Evolutionary conservation across 2,797 vertebrate species (phyloP), one percentile per base, ranked within the genome.

Genomic region (Leptodactylus fallax): DNA sequence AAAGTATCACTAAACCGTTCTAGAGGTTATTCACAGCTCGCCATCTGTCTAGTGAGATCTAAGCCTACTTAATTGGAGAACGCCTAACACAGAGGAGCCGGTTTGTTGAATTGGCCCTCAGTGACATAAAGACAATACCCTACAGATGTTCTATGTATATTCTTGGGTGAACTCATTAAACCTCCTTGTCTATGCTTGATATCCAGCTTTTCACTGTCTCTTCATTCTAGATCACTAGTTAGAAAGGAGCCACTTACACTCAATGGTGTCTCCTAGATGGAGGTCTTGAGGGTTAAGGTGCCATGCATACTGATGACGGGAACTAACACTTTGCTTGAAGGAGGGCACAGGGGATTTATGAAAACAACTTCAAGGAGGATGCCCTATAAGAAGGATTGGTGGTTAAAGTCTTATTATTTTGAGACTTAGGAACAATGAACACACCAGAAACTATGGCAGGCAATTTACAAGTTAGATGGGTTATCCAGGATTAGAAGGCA

Each of bases 61-160:
- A 79, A 87, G 47, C 55, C 78, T 47, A 53, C 61, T 51, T 74
- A 74, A 72, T 87, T 81, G 16, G 85, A 72, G n/a, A 74, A 74
- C 21, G 14, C 51, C 14, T 87, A 17, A 47, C 49, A 61, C 58
- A 49, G 49, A 36, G 23, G 36, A 74, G 16, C 9, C 51, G 6
- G 45, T 51, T 36, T 25, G 12, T 58, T 61, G 77, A 81, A 58
- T 58, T 67, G 49, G 49, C 61, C 51, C 27, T 72, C 56, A 11
- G 85, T 49, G 36, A 77, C 23, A 78, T 77, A 85, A 63, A 74
- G 56, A 63, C 71, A 60, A 85, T 27, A 17, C 7, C 56, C 69
- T 84, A 74, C 27, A 72, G 55, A 45, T n/a, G 69, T 21, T 55
- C 56, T 23, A 78, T 65, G 58, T 51, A 61, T 61, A 63, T 85